Evolutionary conservation across 1,140 invertebrate species (phyloP).

Genomic region (Charaxes varanes): DNA sequence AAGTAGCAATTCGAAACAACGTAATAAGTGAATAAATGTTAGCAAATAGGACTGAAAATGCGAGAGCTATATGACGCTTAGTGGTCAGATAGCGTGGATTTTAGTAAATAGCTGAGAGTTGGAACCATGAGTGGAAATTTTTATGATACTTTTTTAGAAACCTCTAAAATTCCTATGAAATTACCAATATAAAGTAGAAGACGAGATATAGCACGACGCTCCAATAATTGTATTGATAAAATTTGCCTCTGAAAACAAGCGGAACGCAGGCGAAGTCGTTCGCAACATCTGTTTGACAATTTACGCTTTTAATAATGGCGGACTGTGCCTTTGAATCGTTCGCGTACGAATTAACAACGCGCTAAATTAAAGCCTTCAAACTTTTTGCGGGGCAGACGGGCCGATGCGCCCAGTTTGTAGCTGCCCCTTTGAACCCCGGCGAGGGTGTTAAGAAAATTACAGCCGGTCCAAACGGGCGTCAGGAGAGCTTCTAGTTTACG

Average conservation of each 20-base stretch:
- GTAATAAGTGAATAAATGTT: too few species aligned
- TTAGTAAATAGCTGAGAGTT: too few species aligned
- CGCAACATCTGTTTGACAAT: slow-evolving; percentile 66
- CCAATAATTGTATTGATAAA: slow-evolving; percentile 15
- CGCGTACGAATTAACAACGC: slow-evolving; percentile 61
- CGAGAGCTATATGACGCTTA: too few species aligned
- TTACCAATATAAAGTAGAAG: too few species aligned
- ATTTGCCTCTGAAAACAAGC: slow-evolving; percentile 51
- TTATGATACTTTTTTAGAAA: too few species aligned
- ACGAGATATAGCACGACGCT: neutral
- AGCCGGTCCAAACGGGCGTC: slow-evolving; percentile 9
- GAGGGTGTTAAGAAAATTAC: slow-evolving; percentile 39
- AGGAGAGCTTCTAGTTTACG: slow-evolving; percentile 13
- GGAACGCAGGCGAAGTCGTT: slow-evolving; percentile 52
- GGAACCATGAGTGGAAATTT: too few species aligned
- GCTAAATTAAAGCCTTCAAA: slow-evolving; percentile 68
- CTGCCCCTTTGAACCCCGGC: slow-evolving; percentile 30
- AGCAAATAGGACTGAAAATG: too few species aligned
- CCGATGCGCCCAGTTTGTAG: slow-evolving; percentile 33
- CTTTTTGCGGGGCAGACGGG: slow-evolving; percentile 46
- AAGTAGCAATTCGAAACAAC: too few species aligned
- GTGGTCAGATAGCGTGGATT: too few species aligned
- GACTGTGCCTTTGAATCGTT: slow-evolving; percentile 59
- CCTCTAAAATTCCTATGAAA: too few species aligned
- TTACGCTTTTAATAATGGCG: slow-evolving; percentile 69